Evolutionary conservation across 2,797 vertebrate species (phyloP).

Genomic region (Triplophysa bombifrons): DNA sequence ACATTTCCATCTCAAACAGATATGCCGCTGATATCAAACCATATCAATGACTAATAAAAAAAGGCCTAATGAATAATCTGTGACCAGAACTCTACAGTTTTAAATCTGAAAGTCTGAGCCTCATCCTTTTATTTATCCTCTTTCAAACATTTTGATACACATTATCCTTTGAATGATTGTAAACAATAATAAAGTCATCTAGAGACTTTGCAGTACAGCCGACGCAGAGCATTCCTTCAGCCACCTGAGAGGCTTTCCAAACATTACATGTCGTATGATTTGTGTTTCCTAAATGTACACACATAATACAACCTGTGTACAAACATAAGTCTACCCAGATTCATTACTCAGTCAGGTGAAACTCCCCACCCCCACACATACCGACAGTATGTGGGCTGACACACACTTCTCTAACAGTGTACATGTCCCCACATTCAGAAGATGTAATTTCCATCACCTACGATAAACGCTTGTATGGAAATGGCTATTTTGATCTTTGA

Average conservation of each 20-base stretch:
- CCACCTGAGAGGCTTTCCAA: not conserved
- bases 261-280: no score
- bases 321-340: not conserved
- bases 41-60: not conserved
- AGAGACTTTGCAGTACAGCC: no score
- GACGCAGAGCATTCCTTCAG: not conserved
- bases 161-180: no score
- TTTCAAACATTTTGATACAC: not conserved
- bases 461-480: not conserved
- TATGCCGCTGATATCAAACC: not conserved
- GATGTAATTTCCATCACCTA: slow-evolving; percentile 4
- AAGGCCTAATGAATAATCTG: not conserved
- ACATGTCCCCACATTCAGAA: not conserved
- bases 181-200: no score
- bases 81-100: not conserved
- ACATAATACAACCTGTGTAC: not conserved
- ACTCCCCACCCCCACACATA: no score
- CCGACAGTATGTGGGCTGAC: not conserved
- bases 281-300: no score
- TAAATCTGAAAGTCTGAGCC: not conserved
- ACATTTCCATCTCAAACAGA: not conserved
- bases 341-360: not conserved
- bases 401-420: not conserved
- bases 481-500: not conserved
- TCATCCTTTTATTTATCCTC: not conserved